A percentile compares a stretch with the other conserved stretches of the same genome.
These are phyloP conservation scores for Semnornis frantzii DNA, from an alignment of 2,113 vertebrate genomes.

Conservation along the genomic window DNA sequence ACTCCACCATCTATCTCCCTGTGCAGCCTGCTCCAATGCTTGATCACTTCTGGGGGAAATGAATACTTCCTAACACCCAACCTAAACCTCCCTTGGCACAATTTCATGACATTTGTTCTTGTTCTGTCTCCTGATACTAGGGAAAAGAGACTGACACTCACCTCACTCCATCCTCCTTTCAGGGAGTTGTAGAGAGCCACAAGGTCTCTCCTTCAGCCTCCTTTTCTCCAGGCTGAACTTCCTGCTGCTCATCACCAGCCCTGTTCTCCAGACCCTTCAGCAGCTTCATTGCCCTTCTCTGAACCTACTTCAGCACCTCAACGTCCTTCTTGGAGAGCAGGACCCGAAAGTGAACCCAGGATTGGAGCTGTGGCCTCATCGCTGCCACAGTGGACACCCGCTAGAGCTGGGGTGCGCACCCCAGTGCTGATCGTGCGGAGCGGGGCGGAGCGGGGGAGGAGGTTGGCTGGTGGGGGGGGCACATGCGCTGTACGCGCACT, in stretches of 20 bases:
- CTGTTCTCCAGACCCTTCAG: no score
- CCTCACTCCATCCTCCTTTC: neutral
- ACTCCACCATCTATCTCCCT: no score
- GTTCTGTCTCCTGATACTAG: no score
- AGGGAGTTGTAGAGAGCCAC: neutral
- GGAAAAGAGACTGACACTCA: neutral
- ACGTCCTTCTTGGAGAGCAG: neutral
- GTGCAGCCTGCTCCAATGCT: no score
- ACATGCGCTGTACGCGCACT: constrained; percentile 34
- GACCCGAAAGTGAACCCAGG: neutral
- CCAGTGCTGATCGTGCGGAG: neutral
- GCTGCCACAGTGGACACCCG: no score
- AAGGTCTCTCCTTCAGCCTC: neutral
- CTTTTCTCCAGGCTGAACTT: neutral
- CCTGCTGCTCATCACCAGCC: neutral
- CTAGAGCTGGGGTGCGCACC: neutral
- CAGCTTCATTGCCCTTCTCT: neutral
- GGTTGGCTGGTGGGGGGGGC: neutral
- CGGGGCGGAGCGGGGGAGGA: neutral
- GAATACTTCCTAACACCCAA: neutral
- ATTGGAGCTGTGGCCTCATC: neutral
- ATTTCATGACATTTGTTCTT: neutral
- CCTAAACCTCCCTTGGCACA: neutral
- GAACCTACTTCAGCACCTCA: neutral
- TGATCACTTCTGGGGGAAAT: no score